A percentile compares a stretch with the other conserved stretches of the same genome.
These are phyloP conservation scores for Plutomurus gul DNA, from an alignment of 1,140 invertebrate genomes.

Conservation along the genomic window DNA sequence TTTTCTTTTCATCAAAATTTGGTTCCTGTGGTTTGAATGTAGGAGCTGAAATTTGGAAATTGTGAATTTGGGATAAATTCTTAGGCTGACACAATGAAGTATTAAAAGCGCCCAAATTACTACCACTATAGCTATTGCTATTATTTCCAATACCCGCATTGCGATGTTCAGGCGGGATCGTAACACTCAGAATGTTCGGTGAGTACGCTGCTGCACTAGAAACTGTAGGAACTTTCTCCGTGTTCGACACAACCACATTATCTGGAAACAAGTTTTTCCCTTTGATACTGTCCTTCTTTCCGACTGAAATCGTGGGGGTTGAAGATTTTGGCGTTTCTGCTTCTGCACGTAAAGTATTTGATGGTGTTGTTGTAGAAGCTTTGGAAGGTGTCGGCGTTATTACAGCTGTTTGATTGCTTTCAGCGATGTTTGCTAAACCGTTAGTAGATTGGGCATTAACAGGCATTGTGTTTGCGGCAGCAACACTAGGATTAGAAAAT, in stretches of 20 bases:
- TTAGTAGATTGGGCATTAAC: too few species aligned
- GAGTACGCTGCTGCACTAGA: neutral
- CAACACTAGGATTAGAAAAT: neutral
- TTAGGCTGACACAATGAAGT: neutral
- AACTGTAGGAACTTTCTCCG: neutral
- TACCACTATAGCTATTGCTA: neutral
- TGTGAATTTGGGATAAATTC: neutral
- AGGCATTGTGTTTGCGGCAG: too few species aligned
- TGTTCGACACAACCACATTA: slow-evolving; percentile 2
- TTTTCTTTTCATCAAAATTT: neutral
- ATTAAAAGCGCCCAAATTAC: neutral
- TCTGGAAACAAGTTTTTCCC: neutral
- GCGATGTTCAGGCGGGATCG: neutral
- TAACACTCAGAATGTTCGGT: neutral
- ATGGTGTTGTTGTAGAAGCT: neutral
- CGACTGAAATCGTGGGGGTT: neutral
- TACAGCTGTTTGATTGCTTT: neutral
- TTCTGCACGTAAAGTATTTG: neutral
- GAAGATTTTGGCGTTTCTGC: neutral
- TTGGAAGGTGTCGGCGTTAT: neutral
- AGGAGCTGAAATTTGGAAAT: slow-evolving; percentile 4
- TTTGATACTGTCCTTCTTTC: neutral
- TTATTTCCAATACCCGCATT: neutral
- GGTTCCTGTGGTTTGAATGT: neutral
- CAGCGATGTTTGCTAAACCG: neutral